These are phyloP conservation scores for Sanderia malayensis DNA, from an alignment of 30 jellyfish, hydroid and myxozoan species.

Conservation along the genomic window DNA sequence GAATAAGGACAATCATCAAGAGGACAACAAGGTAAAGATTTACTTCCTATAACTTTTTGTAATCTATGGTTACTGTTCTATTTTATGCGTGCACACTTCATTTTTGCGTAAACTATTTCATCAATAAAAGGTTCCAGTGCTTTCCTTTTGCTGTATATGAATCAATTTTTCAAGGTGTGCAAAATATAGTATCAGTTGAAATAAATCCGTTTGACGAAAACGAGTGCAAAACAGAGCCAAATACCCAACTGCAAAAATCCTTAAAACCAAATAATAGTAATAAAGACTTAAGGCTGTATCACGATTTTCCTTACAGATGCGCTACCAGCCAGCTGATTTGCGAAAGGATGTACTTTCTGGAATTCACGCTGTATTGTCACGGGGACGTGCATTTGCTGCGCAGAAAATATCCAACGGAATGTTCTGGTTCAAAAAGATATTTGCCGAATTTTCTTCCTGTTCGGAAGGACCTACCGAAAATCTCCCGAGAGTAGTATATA, in stretches of 20 bases:
- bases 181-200: neutral
- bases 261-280: neutral
- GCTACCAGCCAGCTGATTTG: conserved; percentile 3
- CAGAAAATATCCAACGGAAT: neutral
- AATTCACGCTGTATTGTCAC: conserved; percentile 1
- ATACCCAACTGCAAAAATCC: neutral
- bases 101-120: neutral
- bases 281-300: neutral
- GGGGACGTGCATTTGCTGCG: conserved; percentile 2
- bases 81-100: neutral
- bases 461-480: neutral
- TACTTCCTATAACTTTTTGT: neutral
- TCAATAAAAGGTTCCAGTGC: neutral
- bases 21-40: neutral
- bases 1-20: neutral
- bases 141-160: neutral
- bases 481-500: too few species aligned
- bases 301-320: conserved; percentile 1
- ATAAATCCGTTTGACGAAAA: neutral
- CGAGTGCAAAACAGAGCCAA: neutral
- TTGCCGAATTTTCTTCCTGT: neutral
- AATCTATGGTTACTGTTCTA: neutral
- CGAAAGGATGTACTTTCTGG: neutral
- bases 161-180: neutral
- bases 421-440: neutral